Percentiles rank a stretch among this genome's conserved stretches.
These are phyloP conservation scores for Centropus unirufus DNA, from an alignment of 2,113 vertebrate genomes.

Conservation along the genomic window DNA sequence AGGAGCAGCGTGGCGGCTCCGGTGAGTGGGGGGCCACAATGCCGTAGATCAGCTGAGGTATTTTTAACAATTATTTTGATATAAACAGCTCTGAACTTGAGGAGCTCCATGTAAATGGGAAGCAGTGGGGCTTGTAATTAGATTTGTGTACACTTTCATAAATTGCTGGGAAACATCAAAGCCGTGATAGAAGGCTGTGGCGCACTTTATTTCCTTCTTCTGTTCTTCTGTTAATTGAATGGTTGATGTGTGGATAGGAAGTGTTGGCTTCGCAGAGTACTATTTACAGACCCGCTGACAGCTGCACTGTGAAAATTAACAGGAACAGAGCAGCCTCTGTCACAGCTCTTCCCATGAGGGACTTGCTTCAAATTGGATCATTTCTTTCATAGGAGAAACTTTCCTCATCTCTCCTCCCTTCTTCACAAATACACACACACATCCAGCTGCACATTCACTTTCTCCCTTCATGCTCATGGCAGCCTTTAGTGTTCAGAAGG, in stretches of 20 bases:
- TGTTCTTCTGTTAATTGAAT: slow-evolving; percentile 80
- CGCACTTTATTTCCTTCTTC: slow-evolving; percentile 77
- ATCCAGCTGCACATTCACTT: slow-evolving; percentile 28
- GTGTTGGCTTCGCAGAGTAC: slow-evolving; percentile 70
- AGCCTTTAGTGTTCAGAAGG: neutral
- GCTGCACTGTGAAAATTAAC: slow-evolving; percentile 79
- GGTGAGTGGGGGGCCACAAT: slow-evolving; percentile 27
- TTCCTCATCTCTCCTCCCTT: neutral
- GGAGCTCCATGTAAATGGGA: slow-evolving; percentile 77
- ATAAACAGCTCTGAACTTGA: slow-evolving; percentile 75
- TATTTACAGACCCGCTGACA: slow-evolving; percentile 79
- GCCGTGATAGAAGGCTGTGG: slow-evolving; percentile 72
- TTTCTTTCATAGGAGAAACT: slow-evolving; percentile 63
- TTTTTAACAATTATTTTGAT: slow-evolving; percentile 78
- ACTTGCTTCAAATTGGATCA: slow-evolving; percentile 72
- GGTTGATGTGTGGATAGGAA: slow-evolving; percentile 79
- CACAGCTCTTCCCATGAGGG: slow-evolving; percentile 68
- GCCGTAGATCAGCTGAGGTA: slow-evolving; percentile 55
- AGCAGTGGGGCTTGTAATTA: slow-evolving; percentile 80
- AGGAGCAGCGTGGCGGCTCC: slow-evolving; percentile 22
- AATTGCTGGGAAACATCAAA: slow-evolving; percentile 79
- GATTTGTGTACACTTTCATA: slow-evolving; percentile 81
- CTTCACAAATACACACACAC: fast-evolving
- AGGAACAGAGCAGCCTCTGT: slow-evolving; percentile 74
- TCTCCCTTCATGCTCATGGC: neutral